Base-by-base conservation (phyloP, 2,113 vertebrate genomes). In the Cyanoderma ruficeps region DNA sequence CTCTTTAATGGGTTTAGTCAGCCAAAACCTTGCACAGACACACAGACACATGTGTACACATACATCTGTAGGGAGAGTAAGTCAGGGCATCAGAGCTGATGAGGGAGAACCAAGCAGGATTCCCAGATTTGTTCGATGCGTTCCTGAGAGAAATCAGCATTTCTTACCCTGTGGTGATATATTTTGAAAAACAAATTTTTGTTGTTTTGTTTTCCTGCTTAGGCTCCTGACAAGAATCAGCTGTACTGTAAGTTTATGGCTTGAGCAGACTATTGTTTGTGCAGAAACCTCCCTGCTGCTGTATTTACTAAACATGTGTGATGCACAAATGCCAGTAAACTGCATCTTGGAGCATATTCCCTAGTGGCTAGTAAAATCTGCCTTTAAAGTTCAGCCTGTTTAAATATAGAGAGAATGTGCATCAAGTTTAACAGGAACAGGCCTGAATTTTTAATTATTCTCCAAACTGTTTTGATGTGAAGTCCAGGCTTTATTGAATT, bases 271-370 rank as follows among this genome's bases (percentile, higher is more conserved):
- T 92, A 93, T 96, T 96, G 94, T 96, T 96, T 94, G 72, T 87
- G 76, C 80, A 93, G 90, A 76, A 94, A 83, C 86, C 86, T 94
- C 94, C 94, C 93, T 67, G 80, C 85, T 96, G 94, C 68, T 95
- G 55, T 95, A 89, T 97, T 95, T 96, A 94, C 96, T 96, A 95
- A 96, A 90, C 93, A 96, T 90, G 86, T 94, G 94, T 83, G 90
- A 70, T 94, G 85, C 75, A 89, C 90, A 71, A 81, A 92, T 89
- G 90, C 96, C 96, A 93, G 65, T 78, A 93, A 90, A 81, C 90
- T 90, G 72, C 76, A 77, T 94, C 60, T 89, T 71, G 81, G 69
- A 83, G 49, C 35, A 2, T 68, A 39, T 81, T 93, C 80, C 88
- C 88, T 49, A 13, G 49, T 25, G 27, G 49, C 80, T n/a, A 61